phyloP scores from a whole-genome alignment of 2,797 vertebrate genomes.

The Cynodonichthys magdalenae region DNA sequence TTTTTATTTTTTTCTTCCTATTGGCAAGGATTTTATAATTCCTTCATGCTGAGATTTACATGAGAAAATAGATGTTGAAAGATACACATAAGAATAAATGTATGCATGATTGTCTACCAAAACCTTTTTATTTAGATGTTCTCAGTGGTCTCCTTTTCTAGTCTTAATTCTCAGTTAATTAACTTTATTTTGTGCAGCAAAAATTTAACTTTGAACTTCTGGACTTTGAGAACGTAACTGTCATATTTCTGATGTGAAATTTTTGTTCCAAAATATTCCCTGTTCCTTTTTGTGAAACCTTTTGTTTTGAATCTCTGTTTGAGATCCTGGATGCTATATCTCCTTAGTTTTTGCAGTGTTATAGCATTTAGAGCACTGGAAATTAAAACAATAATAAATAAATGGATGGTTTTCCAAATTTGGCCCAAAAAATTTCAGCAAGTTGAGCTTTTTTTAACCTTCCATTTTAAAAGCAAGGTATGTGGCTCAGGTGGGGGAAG shows the following conservation, averaged over 20 bases:
- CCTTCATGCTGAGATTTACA: background rate
- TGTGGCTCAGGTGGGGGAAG: constrained; percentile 10
- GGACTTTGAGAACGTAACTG: background rate
- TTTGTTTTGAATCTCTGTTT: constrained; percentile 21
- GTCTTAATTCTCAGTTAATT: constrained; percentile 7
- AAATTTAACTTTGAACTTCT: background rate
- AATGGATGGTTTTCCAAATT: constrained; percentile 13
- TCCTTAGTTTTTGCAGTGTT: constrained; percentile 17
- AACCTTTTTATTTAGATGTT: background rate
- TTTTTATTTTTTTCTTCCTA: constrained; percentile 11
- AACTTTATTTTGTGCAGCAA: no score
- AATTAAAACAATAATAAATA: constrained; percentile 6
- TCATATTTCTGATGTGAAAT: constrained; percentile 21
- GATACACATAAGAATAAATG: background rate
- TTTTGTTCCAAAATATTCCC: constrained; percentile 24
- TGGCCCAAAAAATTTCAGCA: background rate
- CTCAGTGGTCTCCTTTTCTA: background rate
- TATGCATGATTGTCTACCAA: constrained; percentile 1
- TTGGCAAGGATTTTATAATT: constrained; percentile 13
- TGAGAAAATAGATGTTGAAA: background rate
- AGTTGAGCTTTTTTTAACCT: constrained; percentile 23
- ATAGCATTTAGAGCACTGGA: constrained; percentile 10
- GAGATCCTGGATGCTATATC: no score
- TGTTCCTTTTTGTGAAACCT: constrained; percentile 44
- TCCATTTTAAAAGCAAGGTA: constrained; percentile 4